Conservation (phyloP, 2,113 vertebrate species). For the Platanista minor region DNA sequence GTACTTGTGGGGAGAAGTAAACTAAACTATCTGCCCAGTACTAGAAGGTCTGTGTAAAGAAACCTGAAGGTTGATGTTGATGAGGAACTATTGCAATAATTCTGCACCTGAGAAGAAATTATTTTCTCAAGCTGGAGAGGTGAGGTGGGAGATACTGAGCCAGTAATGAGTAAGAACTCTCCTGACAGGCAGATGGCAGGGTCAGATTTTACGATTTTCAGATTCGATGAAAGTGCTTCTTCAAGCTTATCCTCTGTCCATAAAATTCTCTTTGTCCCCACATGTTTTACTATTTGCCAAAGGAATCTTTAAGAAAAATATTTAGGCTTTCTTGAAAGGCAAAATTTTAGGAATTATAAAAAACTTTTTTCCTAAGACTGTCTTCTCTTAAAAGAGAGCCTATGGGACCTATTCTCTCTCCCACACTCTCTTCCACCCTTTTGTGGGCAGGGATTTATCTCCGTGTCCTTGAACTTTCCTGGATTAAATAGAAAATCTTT, state of each 20-base stretch:
- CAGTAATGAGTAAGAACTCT: neutral
- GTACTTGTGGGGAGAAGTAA: neutral
- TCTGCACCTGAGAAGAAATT: neutral
- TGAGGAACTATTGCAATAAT: neutral
- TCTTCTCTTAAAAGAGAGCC: neutral
- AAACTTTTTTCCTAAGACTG: neutral
- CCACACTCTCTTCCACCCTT: neutral
- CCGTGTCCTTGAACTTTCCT: neutral
- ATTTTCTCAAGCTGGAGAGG: neutral
- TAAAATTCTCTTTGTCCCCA: neutral
- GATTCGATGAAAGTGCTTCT: neutral
- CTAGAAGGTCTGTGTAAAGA: neutral
- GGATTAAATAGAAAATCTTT: neutral
- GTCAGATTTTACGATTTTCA: neutral
- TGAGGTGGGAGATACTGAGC: rapidly evolving
- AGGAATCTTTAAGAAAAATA: neutral
- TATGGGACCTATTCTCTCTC: neutral
- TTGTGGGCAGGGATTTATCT: neutral
- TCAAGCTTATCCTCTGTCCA: neutral
- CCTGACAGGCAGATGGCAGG: neutral
- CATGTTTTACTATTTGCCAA: conserved; percentile 15
- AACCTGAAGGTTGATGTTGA: neutral
- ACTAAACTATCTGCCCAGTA: neutral
- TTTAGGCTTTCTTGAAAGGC: neutral
- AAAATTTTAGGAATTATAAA: neutral